Conservation (phyloP, 2,113 vertebrate species). For the Cyprinodon tularosa region DNA sequence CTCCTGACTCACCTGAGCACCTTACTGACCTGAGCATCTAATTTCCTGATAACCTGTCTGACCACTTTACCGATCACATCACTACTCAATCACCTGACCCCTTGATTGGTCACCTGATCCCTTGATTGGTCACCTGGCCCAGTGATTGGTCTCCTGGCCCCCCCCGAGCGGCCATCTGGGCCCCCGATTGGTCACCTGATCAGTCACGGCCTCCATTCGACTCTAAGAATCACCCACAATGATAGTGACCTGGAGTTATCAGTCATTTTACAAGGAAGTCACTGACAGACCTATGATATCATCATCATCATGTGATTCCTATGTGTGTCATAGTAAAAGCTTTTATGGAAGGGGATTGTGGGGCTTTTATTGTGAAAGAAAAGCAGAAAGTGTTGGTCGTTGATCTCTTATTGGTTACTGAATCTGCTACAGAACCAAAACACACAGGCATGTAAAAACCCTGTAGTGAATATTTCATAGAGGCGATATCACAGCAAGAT, state of each 20-base stretch:
- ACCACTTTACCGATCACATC: too few species aligned
- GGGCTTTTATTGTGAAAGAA: conserved; percentile 24
- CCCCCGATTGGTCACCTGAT: too few species aligned
- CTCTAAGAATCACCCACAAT: not conserved
- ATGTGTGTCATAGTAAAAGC: conserved; percentile 7
- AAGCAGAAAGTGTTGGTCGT: not conserved
- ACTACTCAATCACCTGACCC: too few species aligned
- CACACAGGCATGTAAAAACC: not conserved
- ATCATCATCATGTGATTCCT: not conserved
- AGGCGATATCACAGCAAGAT: not conserved
- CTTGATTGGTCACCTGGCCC: too few species aligned
- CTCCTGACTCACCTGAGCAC: conserved; percentile 70
- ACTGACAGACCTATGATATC: not conserved
- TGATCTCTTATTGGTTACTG: not conserved
- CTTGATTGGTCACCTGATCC: too few species aligned
- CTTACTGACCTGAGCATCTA: not conserved
- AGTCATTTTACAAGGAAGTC: not conserved
- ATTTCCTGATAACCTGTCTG: too few species aligned
- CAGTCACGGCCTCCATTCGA: not conserved
- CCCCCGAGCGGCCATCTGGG: too few species aligned
- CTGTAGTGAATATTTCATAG: not conserved
- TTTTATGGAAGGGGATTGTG: not conserved
- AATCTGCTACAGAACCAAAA: not conserved
- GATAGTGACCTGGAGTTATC: conserved; percentile 4
- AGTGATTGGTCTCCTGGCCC: too few species aligned